Evolutionary conservation across 1,140 invertebrate genomes (phyloP), one percentile per base, ranked within the genome.

Genomic region (Neodiprion virginianus): DNA sequence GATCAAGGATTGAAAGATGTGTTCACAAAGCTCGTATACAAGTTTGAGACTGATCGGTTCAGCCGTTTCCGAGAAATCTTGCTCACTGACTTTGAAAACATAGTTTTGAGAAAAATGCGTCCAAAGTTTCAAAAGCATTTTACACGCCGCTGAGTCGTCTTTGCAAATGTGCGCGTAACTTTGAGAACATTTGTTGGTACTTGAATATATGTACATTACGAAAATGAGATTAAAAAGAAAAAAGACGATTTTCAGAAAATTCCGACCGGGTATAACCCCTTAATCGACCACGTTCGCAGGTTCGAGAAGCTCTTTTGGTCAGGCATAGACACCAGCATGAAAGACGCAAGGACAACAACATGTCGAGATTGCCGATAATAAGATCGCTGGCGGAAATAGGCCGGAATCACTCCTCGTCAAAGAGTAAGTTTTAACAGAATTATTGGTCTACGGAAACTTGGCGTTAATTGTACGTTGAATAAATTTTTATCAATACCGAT

Each of bases 381-480:
- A 91, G 98, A 78, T 99, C 97, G 9, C 90, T 99, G 77, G 97
- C 98, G 21, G 98, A 99, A 83, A 99, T 99, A 82, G 97, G 97
- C 78, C 92, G 95, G 79, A 98, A 97, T 88, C 96, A 98, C 88
- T 98, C 97, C 21, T 96, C 97, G 21, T 96, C 95, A 68, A 97
- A 96, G 93, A 98, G 96, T 97, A 91, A 96, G 96, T 94, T 78
- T 67, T 71, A 48, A 66, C 7, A 66, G 7, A 66, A 66, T n/a
- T 40, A 66, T n/a, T 40, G 28, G 28, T 40, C 28, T 3, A 40
- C 28, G 5, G 5, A 40, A 40, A 40, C 28, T 40, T 40, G 28
- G 28, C 28, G 28, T 40, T 40, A 40, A 40, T 40, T 40, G 28
- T 40, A 40, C 2, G 1, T 40, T 1, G 28, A 40, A 40, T 40